Evolutionary conservation across 2,113 vertebrate species (phyloP).

Genomic region (Brachypodius melanocephalos): DNA sequence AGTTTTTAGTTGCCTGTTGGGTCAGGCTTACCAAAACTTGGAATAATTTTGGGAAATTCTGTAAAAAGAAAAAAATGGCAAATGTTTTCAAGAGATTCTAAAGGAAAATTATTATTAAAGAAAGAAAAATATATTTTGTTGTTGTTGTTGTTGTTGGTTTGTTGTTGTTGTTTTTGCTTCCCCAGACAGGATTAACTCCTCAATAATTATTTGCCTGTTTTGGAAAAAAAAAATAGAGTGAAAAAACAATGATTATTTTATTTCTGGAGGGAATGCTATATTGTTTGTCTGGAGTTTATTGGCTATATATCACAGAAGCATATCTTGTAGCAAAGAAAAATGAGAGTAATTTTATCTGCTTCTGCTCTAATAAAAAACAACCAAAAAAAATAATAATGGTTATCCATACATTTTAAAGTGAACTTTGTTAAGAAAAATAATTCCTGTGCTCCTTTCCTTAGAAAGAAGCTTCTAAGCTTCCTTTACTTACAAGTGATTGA

Average conservation of each 20-base stretch:
- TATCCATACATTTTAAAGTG: neutral
- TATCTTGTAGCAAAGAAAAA: neutral
- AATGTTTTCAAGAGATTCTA: neutral
- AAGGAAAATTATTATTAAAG: neutral
- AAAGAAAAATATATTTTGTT: neutral
- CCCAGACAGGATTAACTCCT: neutral
- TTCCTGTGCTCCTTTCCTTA: neutral
- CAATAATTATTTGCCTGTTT: neutral
- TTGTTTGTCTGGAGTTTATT: neutral
- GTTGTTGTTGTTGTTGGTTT: neutral
- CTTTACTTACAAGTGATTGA: neutral
- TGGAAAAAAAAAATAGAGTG: neutral
- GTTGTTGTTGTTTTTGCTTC: neutral
- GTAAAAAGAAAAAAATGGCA: neutral
- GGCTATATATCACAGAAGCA: neutral
- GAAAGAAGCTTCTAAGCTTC: neutral
- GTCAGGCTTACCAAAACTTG: neutral
- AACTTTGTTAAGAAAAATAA: neutral
- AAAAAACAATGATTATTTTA: neutral
- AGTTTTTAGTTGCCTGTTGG: neutral
- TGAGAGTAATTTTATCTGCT: neutral
- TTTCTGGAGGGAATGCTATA: neutral
- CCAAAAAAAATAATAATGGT: neutral
- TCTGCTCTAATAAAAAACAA: neutral
- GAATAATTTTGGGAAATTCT: neutral